Evolutionary conservation across 2,113 vertebrate genomes (phyloP), one percentile per base, ranked within the genome.

Genomic region (Mastomys coucha): DNA sequence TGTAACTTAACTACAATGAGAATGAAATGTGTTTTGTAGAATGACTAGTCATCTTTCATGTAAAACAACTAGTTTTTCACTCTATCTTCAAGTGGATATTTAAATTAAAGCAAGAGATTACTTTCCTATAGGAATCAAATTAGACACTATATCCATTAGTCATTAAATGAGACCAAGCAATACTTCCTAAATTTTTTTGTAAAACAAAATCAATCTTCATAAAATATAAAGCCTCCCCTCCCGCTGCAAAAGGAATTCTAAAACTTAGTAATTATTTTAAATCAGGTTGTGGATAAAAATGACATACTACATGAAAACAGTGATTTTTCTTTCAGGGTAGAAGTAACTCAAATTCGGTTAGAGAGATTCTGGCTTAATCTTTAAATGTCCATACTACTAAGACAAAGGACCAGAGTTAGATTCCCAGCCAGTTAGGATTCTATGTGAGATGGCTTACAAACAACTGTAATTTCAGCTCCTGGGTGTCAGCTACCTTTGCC

Each of bases 131-230:
- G 24, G 17, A 65, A 73, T 49, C 26, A 82, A 92, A 3, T 11
- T 65, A 82, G 73, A 67, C 67, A 39, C 0, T 76, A 69, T 89
- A 49, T 75, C 39, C 39, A 58, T 69, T 58, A 58, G 7, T 56
- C 91, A 92, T 84, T 89, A 95, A 95, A 69, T 84, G 49, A 12
- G 56, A 49, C n/a, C 73, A 36, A 69, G 22, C 17, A 88, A 82
- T 92, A 7, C 53, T 89, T 26, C 24, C n/a, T 42, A 58, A 60
- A 20, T 65, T 65, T 26, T 19, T 58, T 7, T 60, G 51, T 33
- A 4, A 45, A 53, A 12, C 70, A 36, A 77, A 28, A 33, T 69
- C 19, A 82, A 7, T 5, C 0, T 89, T 93, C 12, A 67, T 69
- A 60, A 84, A 72, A 72, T 63, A n/a, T 67, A 76, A 84, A 70